phyloP scores from a whole-genome alignment of 2,888 invertebrate species.

The Ophion ventricosus region DNA sequence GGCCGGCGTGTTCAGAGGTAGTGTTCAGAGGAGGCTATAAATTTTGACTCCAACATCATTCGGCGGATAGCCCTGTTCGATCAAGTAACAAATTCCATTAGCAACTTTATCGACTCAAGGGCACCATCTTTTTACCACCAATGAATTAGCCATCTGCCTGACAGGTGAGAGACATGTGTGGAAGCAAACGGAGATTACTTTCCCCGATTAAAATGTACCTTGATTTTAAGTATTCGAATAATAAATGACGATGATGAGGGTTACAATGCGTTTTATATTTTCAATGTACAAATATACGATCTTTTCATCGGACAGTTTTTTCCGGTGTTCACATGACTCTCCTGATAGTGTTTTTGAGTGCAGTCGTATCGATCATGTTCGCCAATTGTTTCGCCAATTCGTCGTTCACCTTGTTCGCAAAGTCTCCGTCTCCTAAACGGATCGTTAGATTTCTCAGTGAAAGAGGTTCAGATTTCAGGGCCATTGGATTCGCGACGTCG shows the following conservation, averaged over 20 bases:
- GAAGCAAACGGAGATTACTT: no score
- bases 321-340: slow-evolving; percentile 1
- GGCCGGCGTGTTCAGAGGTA: no score
- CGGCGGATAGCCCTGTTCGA: no score
- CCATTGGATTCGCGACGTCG: not conserved
- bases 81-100: no score
- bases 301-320: not conserved
- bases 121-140: no score
- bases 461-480: not conserved
- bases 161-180: no score
- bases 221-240: not conserved
- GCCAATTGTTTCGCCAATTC: not conserved
- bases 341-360: slow-evolving; percentile 1
- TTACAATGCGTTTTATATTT: not conserved
- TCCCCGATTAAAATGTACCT: no score
- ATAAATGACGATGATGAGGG: not conserved
- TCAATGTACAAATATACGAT: not conserved
- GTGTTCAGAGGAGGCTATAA: no score
- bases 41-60: no score
- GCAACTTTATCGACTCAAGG: no score
- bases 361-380: not conserved
- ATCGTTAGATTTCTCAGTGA: not conserved
- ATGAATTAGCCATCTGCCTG: no score
- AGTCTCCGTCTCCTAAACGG: not conserved
- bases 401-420: not conserved